Conservation (phyloP, 2,888 invertebrate genomes). For the Blomia tropicalis region DNA sequence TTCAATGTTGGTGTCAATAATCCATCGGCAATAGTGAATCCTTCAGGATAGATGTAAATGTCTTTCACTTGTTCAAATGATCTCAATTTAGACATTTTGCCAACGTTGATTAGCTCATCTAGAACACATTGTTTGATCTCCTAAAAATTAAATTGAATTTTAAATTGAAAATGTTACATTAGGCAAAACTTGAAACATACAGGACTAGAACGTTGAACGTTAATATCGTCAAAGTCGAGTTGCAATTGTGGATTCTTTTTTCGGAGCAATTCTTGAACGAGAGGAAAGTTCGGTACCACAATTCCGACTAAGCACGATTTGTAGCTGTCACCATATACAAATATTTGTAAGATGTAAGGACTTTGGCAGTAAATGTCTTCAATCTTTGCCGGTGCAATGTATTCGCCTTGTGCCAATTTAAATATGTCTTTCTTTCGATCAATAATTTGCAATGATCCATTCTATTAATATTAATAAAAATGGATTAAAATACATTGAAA, state of each 20-base stretch:
- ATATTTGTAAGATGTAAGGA: constrained; percentile 84
- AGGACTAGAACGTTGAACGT: neutral
- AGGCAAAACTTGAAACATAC: neutral
- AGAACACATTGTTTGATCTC: constrained; percentile 63
- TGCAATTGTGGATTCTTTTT: neutral
- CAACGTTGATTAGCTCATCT: constrained; percentile 71
- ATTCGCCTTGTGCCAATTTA: constrained; percentile 92
- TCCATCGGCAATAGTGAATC: constrained; percentile 90
- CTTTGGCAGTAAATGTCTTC: constrained; percentile 86
- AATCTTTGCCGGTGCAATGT: constrained; percentile 96
- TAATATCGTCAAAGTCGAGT: neutral
- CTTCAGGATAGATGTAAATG: constrained; percentile 80
- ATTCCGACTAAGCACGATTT: constrained; percentile 88
- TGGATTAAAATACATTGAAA: neutral
- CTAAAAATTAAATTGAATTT: neutral
- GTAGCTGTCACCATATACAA: constrained; percentile 88
- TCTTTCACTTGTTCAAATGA: constrained; percentile 96
- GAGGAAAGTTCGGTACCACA: constrained; percentile 70
- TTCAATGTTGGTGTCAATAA: constrained; percentile 89
- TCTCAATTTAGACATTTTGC: constrained; percentile 74
- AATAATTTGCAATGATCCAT: constrained; percentile 85
- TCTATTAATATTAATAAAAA: neutral
- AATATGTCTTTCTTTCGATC: constrained; percentile 87
- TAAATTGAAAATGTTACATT: neutral
- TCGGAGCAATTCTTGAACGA: neutral